These are phyloP conservation scores for Cenopis cana DNA, from an alignment of 2,888 invertebrate genomes.

Conservation along the genomic window DNA sequence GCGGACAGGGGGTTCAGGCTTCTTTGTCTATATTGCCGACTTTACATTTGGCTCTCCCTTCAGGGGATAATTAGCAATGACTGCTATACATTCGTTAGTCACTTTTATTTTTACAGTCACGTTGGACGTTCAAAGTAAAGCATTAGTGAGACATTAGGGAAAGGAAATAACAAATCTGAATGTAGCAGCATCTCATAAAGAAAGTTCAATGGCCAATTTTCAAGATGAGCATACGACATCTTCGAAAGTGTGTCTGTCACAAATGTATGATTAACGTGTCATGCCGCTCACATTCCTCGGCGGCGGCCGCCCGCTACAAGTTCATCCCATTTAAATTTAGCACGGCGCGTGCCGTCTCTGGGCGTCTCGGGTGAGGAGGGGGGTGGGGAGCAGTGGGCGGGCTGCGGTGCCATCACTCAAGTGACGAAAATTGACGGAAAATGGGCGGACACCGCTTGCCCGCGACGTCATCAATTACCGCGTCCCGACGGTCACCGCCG, in stretches of 20 bases:
- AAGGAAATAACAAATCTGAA: constrained; percentile 43
- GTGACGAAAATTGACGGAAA: constrained; percentile 86
- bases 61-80: constrained; percentile 26
- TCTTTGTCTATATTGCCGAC: constrained; percentile 74
- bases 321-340: constrained; percentile 85
- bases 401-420: constrained; percentile 82
- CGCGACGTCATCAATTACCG: constrained; percentile 84
- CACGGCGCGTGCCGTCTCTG: constrained; percentile 80
- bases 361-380: constrained; percentile 56
- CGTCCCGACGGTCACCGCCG: constrained; percentile 80
- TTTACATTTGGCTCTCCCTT: constrained; percentile 54
- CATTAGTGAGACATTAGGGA: constrained; percentile 13
- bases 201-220: constrained; percentile 59
- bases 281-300: constrained; percentile 75
- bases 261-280: constrained; percentile 82
- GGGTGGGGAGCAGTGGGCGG: constrained; percentile 68
- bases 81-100: background rate
- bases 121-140: constrained; percentile 5
- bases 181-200: constrained; percentile 50
- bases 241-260: constrained; percentile 76
- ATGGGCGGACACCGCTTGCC: constrained; percentile 84
- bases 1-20: constrained; percentile 68
- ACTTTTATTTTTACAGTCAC: constrained; percentile 1
- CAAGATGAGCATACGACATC: constrained; percentile 61
- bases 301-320: constrained; percentile 80